Evolutionary conservation across 2,113 vertebrate species (phyloP).

Genomic region (Hemiprocne comata): DNA sequence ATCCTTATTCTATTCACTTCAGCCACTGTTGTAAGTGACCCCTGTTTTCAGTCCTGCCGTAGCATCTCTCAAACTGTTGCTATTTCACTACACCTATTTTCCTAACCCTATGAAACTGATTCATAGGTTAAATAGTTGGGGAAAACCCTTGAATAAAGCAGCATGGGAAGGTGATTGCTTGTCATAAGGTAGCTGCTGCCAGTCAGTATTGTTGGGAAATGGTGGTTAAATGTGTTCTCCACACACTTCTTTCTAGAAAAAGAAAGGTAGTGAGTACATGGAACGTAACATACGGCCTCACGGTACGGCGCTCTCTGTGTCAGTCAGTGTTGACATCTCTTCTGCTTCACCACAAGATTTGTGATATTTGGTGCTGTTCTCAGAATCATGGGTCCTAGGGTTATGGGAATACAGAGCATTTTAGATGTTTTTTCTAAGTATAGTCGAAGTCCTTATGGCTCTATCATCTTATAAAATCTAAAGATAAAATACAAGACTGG

Average conservation of each 20-base stretch:
- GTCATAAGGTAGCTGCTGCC: not conserved
- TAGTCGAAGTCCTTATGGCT: not conserved
- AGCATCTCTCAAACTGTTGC: not conserved
- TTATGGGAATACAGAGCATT: not conserved
- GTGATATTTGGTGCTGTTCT: not conserved
- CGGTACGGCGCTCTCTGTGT: rapidly evolving
- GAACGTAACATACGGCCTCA: not conserved
- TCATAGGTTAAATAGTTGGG: not conserved
- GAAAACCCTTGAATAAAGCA: not conserved
- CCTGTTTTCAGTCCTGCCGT: not conserved
- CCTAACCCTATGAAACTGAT: not conserved
- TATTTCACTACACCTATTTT: not conserved
- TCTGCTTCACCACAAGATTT: not conserved
- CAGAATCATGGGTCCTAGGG: not conserved
- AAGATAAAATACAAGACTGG: not conserved
- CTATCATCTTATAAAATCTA: not conserved
- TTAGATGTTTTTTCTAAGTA: not conserved
- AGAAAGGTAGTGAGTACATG: not conserved
- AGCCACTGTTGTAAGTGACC: not conserved
- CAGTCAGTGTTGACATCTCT: not conserved
- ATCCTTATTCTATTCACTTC: not conserved
- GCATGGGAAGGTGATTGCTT: not conserved
- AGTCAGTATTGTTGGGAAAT: not conserved
- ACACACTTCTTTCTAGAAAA: not conserved
- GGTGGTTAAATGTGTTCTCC: not conserved